phyloP scores from a whole-genome alignment of 2,888 invertebrate species.

The Drosophila paracracens region DNA sequence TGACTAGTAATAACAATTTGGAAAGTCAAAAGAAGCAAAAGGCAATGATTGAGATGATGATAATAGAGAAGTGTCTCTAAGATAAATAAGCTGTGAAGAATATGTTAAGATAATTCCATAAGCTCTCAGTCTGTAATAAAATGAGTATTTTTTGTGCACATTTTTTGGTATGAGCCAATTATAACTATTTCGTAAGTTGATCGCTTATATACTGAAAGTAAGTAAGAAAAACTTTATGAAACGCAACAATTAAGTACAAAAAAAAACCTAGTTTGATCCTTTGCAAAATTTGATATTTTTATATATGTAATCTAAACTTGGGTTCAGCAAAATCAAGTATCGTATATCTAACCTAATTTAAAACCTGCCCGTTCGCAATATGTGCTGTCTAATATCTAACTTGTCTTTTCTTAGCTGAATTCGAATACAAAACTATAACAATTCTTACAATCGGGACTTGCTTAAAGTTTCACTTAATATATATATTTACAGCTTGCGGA shows the following conservation, averaged over 20 bases:
- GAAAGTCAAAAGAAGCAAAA: constrained; percentile 29
- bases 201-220: too few relatives aligned
- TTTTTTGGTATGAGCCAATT: background rate
- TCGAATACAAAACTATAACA: too few relatives aligned
- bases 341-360: background rate
- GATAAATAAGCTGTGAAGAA: background rate
- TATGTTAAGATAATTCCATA: background rate
- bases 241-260: background rate
- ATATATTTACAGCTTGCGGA: background rate
- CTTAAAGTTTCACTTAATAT: background rate
- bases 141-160: background rate
- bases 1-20: constrained; percentile 39
- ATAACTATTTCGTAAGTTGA: background rate
- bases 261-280: fast-evolving
- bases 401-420: background rate
- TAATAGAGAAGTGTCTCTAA: background rate
- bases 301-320: background rate
- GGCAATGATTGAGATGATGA: background rate
- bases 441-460: background rate
- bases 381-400: fast-evolving
- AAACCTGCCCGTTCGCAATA: background rate
- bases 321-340: background rate
- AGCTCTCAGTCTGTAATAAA: background rate
- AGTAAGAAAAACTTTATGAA: background rate
- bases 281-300: background rate